phyloP scores from a whole-genome alignment of 2,113 vertebrate species.

The Catharus fuscescens region DNA sequence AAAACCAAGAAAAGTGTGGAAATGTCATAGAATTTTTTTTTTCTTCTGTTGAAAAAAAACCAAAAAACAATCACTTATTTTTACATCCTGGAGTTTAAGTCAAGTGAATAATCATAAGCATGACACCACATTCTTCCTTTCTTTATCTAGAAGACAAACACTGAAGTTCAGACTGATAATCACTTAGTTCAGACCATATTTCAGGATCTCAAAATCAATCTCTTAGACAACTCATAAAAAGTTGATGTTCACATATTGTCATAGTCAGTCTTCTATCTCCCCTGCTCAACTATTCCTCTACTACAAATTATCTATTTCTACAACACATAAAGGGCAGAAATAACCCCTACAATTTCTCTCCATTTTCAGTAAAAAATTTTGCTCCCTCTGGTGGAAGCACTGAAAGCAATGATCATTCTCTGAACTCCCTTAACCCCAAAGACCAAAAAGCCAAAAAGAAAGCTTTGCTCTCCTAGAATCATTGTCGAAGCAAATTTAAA shows the following conservation, averaged over 20 bases:
- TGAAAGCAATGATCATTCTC: neutral
- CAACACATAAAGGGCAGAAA: neutral
- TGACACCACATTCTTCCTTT: neutral
- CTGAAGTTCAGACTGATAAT: neutral
- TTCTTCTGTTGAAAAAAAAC: neutral
- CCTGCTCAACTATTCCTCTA: neutral
- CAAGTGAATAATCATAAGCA: neutral
- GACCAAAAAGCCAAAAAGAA: neutral
- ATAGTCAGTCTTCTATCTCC: neutral
- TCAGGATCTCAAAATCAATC: neutral
- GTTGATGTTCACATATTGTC: neutral
- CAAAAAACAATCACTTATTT: neutral
- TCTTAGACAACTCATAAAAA: neutral
- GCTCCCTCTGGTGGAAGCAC: slow-evolving; percentile 42
- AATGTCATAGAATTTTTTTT: neutral
- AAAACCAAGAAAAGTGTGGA: neutral
- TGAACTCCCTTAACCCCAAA: neutral
- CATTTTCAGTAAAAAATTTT: neutral
- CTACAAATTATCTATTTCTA: neutral
- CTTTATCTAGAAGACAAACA: neutral
- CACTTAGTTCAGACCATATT: neutral
- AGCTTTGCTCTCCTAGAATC: neutral
- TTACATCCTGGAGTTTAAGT: neutral
- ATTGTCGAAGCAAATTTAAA: neutral
- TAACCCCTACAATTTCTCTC: neutral